phyloP scores from a whole-genome alignment of 2,113 vertebrate genomes.

The Psammodynastes pulverulentus region DNA sequence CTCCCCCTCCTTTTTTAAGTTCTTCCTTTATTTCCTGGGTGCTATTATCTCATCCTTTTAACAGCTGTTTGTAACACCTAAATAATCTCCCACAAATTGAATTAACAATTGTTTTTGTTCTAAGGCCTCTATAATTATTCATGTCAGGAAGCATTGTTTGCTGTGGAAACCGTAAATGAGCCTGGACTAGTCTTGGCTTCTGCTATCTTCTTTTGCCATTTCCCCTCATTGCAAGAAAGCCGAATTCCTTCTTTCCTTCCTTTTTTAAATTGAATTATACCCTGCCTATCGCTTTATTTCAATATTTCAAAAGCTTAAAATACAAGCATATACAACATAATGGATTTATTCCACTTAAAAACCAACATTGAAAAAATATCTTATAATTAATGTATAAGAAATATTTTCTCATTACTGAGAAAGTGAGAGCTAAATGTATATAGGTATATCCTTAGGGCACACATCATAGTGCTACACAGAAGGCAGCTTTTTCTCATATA shows the following conservation, averaged over 20 bases:
- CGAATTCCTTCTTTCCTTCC: neutral
- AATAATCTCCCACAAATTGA: slow-evolving; percentile 15
- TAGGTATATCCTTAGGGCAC: neutral
- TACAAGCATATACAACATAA: neutral
- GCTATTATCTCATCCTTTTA: slow-evolving; percentile 6
- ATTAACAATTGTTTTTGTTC: slow-evolving; percentile 24
- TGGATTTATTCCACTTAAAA: neutral
- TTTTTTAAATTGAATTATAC: neutral
- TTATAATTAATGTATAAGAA: neutral
- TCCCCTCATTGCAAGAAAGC: neutral
- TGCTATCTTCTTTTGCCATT: neutral
- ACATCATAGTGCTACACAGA: neutral
- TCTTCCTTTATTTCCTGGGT: neutral
- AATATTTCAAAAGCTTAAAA: neutral
- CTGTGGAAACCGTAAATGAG: neutral
- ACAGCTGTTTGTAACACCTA: slow-evolving; percentile 24
- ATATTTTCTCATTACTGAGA: neutral
- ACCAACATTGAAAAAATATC: neutral
- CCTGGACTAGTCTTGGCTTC: neutral
- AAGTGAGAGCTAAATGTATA: neutral
- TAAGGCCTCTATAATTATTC: neutral
- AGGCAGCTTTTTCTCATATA: neutral
- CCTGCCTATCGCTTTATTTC: neutral
- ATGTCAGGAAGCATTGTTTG: slow-evolving; percentile 5
- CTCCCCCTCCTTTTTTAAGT: neutral